phyloP scores from a whole-genome alignment of 1,140 invertebrate species.

The Thaumetopoea pityocampa region DNA sequence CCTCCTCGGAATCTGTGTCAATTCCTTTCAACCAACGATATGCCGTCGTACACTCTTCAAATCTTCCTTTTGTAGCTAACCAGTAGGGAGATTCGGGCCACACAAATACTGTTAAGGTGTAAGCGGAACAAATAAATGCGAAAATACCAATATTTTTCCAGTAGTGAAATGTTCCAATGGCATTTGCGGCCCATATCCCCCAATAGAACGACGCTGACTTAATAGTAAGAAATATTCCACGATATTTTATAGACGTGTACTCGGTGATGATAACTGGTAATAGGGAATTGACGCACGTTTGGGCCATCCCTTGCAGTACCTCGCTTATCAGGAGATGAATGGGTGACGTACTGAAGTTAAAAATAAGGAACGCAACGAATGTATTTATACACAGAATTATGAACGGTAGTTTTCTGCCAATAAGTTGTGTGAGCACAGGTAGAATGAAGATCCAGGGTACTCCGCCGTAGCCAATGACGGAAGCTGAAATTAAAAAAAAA shows the following conservation, averaged over 20 bases:
- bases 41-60: constrained; percentile 2
- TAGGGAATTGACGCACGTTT: constrained; percentile 5
- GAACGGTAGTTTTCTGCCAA: constrained; percentile 14
- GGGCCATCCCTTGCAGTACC: constrained; percentile 13
- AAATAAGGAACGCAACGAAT: constrained; percentile 1
- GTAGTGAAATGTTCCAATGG: constrained; percentile 18
- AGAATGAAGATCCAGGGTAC: constrained; percentile 14
- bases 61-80: constrained; percentile 1
- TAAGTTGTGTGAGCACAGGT: constrained; percentile 6
- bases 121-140: constrained; percentile 8
- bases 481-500: constrained; percentile 16
- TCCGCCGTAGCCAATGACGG: constrained; percentile 11
- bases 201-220: constrained; percentile 18
- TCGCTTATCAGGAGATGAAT: constrained; percentile 15
- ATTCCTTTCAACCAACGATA: constrained; percentile 10
- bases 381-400: constrained; percentile 7
- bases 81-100: neutral
- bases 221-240: constrained; percentile 17
- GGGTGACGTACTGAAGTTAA: constrained; percentile 11
- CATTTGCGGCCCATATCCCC: constrained; percentile 21
- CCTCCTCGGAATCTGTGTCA: constrained; percentile 8
- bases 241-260: constrained; percentile 20
- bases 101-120: neutral
- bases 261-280: constrained; percentile 13
- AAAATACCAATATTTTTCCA: constrained; percentile 11